Evolutionary conservation across 2,797 vertebrate genomes (phyloP), one percentile per base, ranked within the genome.

Genomic region (Ctenochaetus hawaiiensis): DNA sequence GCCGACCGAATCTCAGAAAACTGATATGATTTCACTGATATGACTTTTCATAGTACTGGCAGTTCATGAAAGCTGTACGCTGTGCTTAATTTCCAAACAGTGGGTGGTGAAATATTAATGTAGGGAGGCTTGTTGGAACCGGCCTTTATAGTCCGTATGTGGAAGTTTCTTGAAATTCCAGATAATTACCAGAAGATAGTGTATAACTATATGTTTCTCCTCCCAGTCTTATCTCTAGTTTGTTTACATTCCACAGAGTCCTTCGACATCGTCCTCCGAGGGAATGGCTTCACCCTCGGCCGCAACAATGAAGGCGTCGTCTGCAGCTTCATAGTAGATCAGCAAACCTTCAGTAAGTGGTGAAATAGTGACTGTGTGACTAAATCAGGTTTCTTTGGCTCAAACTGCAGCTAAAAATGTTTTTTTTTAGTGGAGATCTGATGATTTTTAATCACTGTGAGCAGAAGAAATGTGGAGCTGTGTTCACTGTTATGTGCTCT

Each of bases 241-340:
- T 86, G 72, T 65, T 91, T 84, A 48, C 74, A 58, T 89, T 79
- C 85, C 94, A 9, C 92, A 99, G 98, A 98, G 91, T 90, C 97
- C 67, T 99, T 98, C 76, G 91, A 98, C 47, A 94, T 99, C 23
- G 97, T 99, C 67, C 93, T 99, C 59, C 89, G 89, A 81, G 97
- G 98, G 77, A 97, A 95, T 9, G 97, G 96, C 72, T 96, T 99
- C 90, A 82, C 75, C 0, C n/a, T 95, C 0, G 97, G 96, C 2
- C 94, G 91, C 58, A 94, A 66, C 69, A 90, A 54, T 0, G 91
- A 95, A 22, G 90, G 75, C 0, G 93, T 96, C 6, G 76, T 95
- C 51, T 99, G 98, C 74, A 96, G 92, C 71, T 98, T 96, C 77
- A 83, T 91, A 1, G 49, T 96, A 6, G 94, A 96, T 0, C 93